Conservation (phyloP, 1,140 invertebrate species). For the Brachionus angularis region DNA sequence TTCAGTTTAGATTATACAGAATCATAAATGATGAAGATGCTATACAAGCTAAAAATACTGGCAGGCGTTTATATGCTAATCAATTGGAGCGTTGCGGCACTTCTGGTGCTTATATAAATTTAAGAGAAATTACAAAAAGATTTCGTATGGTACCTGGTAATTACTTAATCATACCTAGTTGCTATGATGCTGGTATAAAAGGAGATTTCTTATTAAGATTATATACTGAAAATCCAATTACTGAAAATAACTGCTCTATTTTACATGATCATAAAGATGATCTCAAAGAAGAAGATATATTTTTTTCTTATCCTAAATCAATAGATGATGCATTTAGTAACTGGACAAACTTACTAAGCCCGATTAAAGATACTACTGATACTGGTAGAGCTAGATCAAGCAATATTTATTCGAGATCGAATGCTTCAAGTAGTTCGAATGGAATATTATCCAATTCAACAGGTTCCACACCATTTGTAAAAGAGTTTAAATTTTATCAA, state of each 20-base stretch:
- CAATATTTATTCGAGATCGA: no score
- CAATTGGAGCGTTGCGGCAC: conserved; percentile 46
- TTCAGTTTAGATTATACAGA: conserved; percentile 41
- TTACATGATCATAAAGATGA: conserved; percentile 25
- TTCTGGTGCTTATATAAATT: conserved; percentile 55
- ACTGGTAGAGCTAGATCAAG: no score
- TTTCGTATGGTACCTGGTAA: conserved; percentile 60
- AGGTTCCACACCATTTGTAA: no score
- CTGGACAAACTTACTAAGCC: conserved; percentile 11
- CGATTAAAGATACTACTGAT: not conserved
- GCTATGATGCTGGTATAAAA: conserved; percentile 63
- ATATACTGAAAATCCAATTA: conserved; percentile 55
- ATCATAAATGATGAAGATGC: conserved; percentile 1
- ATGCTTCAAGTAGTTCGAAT: no score
- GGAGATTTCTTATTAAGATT: conserved; percentile 64
- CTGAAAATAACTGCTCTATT: conserved; percentile 18
- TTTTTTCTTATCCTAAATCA: conserved; percentile 16
- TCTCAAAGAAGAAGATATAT: conserved; percentile 22
- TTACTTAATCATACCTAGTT: conserved; percentile 66
- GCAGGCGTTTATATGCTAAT: conserved; percentile 30
- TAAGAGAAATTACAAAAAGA: conserved; percentile 54
- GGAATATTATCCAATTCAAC: no score
- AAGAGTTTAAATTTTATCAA: no score
- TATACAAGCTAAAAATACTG: not conserved
- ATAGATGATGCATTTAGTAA: conserved; percentile 9